Conservation (phyloP, 2,113 vertebrate species). For the Andinoacara biseriatus region DNA sequence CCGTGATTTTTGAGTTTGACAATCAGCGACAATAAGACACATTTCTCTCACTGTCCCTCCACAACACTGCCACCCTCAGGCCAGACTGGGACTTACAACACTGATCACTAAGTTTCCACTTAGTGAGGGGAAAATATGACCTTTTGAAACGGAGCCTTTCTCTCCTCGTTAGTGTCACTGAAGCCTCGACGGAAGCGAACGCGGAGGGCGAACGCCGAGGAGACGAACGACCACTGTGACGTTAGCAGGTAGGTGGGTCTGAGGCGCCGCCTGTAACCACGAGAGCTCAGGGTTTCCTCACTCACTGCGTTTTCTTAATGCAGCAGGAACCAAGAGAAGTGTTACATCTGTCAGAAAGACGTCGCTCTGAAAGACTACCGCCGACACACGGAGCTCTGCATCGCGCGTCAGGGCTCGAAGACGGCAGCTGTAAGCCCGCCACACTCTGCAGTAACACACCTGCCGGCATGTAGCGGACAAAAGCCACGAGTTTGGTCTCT, state of each 20-base stretch:
- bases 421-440: slow-evolving; percentile 26
- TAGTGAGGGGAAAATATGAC: fast-evolving
- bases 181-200: slow-evolving; percentile 76
- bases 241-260: slow-evolving; percentile 81
- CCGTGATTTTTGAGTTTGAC: not conserved
- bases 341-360: slow-evolving; percentile 86
- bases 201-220: slow-evolving; percentile 27
- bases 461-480: not conserved
- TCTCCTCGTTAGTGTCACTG: slow-evolving; percentile 50
- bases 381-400: slow-evolving; percentile 86
- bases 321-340: slow-evolving; percentile 82
- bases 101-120: not conserved
- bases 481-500: too few species aligned
- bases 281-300: not conserved
- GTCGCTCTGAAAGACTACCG: slow-evolving; percentile 83
- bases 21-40: fast-evolving
- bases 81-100: not conserved
- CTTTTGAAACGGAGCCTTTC: not conserved
- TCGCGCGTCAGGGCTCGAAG: slow-evolving; percentile 42
- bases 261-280: fast-evolving
- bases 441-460: not conserved
- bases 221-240: not conserved
- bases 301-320: not conserved
- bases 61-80: not conserved
- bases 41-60: not conserved